Conservation (phyloP, 2,113 vertebrate genomes). For the Butastur rufipennis region DNA sequence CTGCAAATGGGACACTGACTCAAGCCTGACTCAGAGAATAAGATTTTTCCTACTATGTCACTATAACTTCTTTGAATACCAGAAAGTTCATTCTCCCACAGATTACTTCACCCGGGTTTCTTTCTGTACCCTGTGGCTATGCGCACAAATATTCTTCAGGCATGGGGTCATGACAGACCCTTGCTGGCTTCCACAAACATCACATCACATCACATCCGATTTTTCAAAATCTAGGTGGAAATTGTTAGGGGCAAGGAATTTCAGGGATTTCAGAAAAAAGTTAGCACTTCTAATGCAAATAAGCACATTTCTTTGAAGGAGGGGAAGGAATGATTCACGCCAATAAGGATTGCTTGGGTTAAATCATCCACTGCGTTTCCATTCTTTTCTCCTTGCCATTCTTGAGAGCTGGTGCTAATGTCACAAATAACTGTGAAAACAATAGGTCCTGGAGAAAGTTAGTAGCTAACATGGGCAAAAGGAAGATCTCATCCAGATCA, state of each 20-base stretch:
- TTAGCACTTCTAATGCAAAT: not conserved
- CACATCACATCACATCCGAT: not conserved
- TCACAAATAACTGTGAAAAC: not conserved
- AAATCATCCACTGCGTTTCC: not conserved
- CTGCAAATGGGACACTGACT: not conserved
- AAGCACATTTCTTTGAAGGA: not conserved
- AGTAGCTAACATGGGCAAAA: not conserved
- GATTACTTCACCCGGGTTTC: not conserved
- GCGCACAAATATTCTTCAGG: not conserved
- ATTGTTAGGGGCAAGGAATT: not conserved
- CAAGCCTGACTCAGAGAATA: conserved; percentile 17
- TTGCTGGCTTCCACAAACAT: not conserved
- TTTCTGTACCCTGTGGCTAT: not conserved
- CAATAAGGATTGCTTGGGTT: not conserved
- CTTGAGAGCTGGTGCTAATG: not conserved
- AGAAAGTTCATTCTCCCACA: not conserved
- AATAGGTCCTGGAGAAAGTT: not conserved
- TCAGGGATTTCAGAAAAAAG: not conserved
- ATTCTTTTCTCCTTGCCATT: not conserved
- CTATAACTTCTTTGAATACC: not conserved
- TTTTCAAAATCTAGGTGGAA: not conserved
- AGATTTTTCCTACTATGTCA: not conserved
- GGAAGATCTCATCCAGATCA: not conserved
- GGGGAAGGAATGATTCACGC: not conserved
- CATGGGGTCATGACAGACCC: not conserved